Conservation (phyloP, 1,140 invertebrate genomes). For the Neuroterus valhalla region DNA sequence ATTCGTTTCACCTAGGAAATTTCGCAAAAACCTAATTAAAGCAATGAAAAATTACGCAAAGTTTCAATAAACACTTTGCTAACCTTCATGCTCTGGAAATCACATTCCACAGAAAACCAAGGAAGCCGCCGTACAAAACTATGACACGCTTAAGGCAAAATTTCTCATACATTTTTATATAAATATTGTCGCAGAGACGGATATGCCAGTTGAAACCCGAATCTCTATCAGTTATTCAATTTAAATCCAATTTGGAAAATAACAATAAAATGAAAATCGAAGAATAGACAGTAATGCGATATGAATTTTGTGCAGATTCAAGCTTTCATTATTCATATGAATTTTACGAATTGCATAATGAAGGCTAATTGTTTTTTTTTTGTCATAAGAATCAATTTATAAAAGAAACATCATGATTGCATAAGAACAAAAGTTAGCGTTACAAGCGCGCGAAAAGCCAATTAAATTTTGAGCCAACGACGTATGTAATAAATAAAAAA, state of each 20-base stretch:
- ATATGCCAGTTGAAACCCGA: constrained; percentile 25
- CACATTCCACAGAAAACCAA: constrained; percentile 9
- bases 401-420: not conserved
- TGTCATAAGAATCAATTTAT: constrained; percentile 9
- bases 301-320: constrained; percentile 36
- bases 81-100: not conserved
- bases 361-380: constrained; percentile 41
- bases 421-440: not conserved
- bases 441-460: not conserved
- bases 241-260: too few species aligned
- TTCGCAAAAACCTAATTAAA: constrained; percentile 8
- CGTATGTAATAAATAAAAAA: not conserved
- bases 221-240: not conserved
- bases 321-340: constrained; percentile 59
- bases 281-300: not conserved
- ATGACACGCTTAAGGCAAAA: constrained; percentile 28
- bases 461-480: constrained; percentile 5
- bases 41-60: not conserved
- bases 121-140: constrained; percentile 23
- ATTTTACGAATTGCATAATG: constrained; percentile 60
- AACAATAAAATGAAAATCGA: not conserved
- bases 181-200: constrained; percentile 25
- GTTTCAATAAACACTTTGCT: constrained; percentile 1
- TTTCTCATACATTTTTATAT: constrained; percentile 10
- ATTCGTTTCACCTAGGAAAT: constrained; percentile 43